A percentile compares a stretch with the other conserved stretches of the same genome.
These are phyloP conservation scores for Athrips mouffetella DNA, from an alignment of 2,888 invertebrate species.

Conservation along the genomic window DNA sequence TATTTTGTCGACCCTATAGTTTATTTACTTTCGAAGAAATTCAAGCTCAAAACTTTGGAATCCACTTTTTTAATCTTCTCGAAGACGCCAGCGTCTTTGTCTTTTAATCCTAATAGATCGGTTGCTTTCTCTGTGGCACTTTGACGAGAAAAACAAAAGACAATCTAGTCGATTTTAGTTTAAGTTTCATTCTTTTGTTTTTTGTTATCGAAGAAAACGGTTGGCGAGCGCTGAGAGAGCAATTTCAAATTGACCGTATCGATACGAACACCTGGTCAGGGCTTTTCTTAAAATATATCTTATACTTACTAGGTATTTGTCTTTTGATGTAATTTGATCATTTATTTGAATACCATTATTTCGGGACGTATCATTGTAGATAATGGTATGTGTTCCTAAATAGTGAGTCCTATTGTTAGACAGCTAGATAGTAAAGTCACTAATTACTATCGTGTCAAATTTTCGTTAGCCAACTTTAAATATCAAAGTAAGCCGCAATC, in stretches of 20 bases:
- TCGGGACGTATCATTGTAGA: no score
- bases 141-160: conserved; percentile 27
- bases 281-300: no score
- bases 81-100: conserved; percentile 31
- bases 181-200: conserved; percentile 27
- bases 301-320: no score
- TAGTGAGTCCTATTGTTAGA: no score
- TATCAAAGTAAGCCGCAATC: no score
- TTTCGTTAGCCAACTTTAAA: no score
- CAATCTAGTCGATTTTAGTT: no score
- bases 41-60: conserved; percentile 12
- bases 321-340: no score
- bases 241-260: conserved; percentile 37
- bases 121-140: conserved; percentile 36
- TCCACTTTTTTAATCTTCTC: conserved; percentile 31
- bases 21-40: conserved; percentile 11
- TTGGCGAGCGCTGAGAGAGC: conserved; percentile 38
- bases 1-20: not conserved
- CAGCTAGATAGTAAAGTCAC: no score
- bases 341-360: no score
- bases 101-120: conserved; percentile 43
- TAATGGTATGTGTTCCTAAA: no score
- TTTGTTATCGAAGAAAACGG: conserved; percentile 33
- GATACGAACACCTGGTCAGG: conserved; percentile 37
- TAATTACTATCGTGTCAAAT: no score